Evolutionary conservation across 2,113 vertebrate species (phyloP).

Genomic region (Myiozetetes cayanensis): DNA sequence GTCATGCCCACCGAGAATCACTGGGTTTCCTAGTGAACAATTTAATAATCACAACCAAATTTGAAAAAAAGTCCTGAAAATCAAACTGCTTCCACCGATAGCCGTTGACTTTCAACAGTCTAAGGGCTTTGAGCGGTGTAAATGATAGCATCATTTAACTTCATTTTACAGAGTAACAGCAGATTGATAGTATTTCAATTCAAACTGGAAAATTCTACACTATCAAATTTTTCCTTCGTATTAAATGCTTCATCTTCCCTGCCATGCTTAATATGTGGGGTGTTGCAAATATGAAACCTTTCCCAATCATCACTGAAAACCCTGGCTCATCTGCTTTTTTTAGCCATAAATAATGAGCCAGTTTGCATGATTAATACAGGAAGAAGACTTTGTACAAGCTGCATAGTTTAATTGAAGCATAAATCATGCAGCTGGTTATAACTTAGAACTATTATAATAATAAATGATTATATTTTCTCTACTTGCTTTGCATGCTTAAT

Average conservation of each 20-base stretch:
- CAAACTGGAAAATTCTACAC: background rate
- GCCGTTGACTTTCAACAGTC: background rate
- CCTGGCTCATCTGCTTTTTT: constrained; percentile 8
- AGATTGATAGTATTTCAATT: background rate
- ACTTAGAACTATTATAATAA: constrained; percentile 43
- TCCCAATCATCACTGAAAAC: background rate
- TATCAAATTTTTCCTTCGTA: background rate
- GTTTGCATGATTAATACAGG: constrained; percentile 54
- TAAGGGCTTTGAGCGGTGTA: background rate
- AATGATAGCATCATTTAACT: background rate
- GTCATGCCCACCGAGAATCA: background rate
- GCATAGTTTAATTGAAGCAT: constrained; percentile 59
- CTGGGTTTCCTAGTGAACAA: background rate
- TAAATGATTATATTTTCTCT: constrained; percentile 55
- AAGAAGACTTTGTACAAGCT: constrained; percentile 54
- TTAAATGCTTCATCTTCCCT: background rate
- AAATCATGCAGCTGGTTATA: constrained; percentile 65
- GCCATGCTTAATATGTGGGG: background rate
- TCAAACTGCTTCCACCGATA: background rate
- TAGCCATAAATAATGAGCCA: constrained; percentile 42
- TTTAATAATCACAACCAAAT: background rate
- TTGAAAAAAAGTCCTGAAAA: background rate
- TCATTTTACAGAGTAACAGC: background rate
- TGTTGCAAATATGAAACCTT: constrained; percentile 6
- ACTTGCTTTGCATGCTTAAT: constrained; percentile 53